Conservation (phyloP, 2,888 invertebrate species). For the Netelia inedita region DNA sequence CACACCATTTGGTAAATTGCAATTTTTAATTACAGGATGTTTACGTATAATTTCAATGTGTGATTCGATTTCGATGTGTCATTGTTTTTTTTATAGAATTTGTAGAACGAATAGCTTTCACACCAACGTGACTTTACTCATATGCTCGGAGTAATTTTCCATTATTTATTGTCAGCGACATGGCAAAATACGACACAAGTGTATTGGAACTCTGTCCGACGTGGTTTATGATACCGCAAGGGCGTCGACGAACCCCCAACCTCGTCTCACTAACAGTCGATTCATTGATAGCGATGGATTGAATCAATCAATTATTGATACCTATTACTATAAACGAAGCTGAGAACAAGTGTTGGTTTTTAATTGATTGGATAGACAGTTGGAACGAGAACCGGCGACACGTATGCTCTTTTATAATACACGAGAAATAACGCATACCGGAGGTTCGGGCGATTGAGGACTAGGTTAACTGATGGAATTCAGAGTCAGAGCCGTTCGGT, state of each 20-base stretch:
- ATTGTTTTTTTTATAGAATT: background rate
- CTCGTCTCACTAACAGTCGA: slow-evolving; percentile 16
- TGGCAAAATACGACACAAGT: slow-evolving; percentile 21
- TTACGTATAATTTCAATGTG: no score
- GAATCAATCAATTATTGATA: slow-evolving; percentile 35
- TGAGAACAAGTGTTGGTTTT: slow-evolving; percentile 13
- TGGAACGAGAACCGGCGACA: background rate
- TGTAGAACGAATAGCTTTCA: background rate
- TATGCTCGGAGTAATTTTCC: background rate
- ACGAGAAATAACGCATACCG: slow-evolving; percentile 8
- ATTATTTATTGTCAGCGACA: slow-evolving; percentile 27
- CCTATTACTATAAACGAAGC: background rate
- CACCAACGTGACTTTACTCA: background rate
- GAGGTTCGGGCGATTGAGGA: slow-evolving; percentile 12
- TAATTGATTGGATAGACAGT: slow-evolving; percentile 46
- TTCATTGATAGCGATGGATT: slow-evolving; percentile 15
- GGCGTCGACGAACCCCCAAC: background rate
- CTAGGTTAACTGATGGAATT: background rate
- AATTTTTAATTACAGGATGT: no score
- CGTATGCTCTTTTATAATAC: background rate
- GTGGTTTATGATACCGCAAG: background rate
- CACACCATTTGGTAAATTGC: no score
- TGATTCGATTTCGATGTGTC: no score
- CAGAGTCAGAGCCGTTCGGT: background rate
- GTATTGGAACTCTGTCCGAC: slow-evolving; percentile 10